These are phyloP conservation scores for Thecophora atra DNA, from an alignment of 2,888 invertebrate species.

Conservation along the genomic window DNA sequence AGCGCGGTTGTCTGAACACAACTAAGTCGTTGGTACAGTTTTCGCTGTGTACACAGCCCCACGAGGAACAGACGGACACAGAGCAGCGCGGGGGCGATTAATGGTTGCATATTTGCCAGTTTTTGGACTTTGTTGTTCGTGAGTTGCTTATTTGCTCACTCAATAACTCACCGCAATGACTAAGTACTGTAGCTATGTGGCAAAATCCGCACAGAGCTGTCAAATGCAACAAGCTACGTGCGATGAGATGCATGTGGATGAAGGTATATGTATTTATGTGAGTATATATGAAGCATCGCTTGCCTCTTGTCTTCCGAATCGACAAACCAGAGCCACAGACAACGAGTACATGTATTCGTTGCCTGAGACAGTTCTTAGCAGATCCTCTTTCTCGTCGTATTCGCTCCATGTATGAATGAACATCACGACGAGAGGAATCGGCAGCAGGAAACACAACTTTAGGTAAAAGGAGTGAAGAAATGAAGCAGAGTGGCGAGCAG, in stretches of 20 bases:
- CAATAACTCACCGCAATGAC: not conserved
- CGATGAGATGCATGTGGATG: not conserved
- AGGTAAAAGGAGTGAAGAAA: not conserved
- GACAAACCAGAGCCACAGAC: too few species aligned
- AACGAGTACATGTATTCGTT: too few species aligned
- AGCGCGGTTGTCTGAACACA: too few species aligned
- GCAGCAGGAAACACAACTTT: not conserved
- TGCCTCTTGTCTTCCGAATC: not conserved
- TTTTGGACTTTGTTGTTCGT: not conserved
- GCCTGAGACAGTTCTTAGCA: not conserved
- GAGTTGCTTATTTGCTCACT: not conserved
- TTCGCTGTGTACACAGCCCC: not conserved
- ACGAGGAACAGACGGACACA: too few species aligned
- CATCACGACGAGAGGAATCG: not conserved
- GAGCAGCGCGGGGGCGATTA: too few species aligned
- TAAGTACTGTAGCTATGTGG: conserved; percentile 9
- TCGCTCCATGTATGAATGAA: conserved; percentile 30
- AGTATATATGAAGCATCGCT: too few species aligned
- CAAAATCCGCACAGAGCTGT: not conserved
- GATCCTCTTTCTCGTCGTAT: conserved; percentile 15
- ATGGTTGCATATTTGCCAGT: not conserved
- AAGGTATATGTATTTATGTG: too few species aligned
- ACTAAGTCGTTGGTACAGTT: not conserved
- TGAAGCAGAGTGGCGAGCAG: not conserved
- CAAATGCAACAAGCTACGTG: not conserved